Percentiles rank a stretch among this genome's conserved stretches.
phyloP scores from a whole-genome alignment of 2,888 invertebrate genomes.

The Pheosia tremula region DNA sequence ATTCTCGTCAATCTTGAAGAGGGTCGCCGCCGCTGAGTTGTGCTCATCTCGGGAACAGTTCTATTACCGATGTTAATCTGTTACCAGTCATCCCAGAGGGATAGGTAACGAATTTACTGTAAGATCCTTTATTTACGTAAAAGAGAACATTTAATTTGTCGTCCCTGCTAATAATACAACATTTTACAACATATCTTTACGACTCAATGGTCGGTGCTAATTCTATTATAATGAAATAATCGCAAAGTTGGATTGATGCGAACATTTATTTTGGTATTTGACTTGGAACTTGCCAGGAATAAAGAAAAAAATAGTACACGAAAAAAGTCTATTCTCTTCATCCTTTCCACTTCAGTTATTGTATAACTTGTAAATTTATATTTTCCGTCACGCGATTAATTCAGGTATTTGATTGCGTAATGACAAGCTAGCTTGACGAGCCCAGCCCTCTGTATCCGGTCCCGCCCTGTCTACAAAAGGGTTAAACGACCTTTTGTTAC shows the following conservation, averaged over 20 bases:
- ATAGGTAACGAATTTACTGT: not conserved
- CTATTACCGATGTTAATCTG: slow-evolving; percentile 16
- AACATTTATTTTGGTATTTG: too few relatives aligned
- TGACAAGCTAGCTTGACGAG: slow-evolving; percentile 20
- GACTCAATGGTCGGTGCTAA: too few relatives aligned
- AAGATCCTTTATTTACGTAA: not conserved
- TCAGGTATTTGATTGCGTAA: slow-evolving; percentile 15
- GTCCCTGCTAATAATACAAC: not conserved
- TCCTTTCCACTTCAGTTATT: not conserved
- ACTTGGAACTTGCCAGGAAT: too few relatives aligned
- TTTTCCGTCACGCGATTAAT: slow-evolving; percentile 4
- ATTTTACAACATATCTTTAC: not conserved
- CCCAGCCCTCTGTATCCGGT: slow-evolving; percentile 58
- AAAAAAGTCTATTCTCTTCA: not conserved
- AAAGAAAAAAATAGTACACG: too few relatives aligned
- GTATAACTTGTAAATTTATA: not conserved
- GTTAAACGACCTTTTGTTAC: slow-evolving; percentile 42
- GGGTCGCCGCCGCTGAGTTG: not conserved
- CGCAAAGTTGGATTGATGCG: too few relatives aligned
- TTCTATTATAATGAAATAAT: too few relatives aligned
- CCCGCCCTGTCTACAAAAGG: slow-evolving; percentile 65
- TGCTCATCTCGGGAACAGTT: not conserved
- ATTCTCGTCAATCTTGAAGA: not conserved
- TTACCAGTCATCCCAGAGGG: not conserved
- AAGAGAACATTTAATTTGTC: not conserved